These are phyloP conservation scores for Caenorhabditis wallacei DNA, from an alignment of 2,888 invertebrate species.

Conservation along the genomic window DNA sequence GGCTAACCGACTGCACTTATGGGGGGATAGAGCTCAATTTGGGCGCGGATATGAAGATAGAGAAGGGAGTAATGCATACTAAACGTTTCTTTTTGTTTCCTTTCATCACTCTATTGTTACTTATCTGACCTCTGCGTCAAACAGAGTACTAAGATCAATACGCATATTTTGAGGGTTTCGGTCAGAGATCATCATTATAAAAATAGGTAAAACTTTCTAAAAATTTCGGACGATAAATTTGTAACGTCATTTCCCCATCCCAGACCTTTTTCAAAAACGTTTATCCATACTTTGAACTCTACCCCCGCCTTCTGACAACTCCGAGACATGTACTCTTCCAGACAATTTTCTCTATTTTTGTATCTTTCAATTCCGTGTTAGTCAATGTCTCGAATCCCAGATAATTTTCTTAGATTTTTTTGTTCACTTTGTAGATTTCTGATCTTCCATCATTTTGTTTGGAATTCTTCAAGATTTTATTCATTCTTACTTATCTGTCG, in stretches of 20 bases:
- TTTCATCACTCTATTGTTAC: conserved; percentile 33
- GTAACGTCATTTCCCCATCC: too few species aligned
- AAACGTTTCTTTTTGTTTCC: conserved; percentile 26
- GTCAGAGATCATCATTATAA: not conserved
- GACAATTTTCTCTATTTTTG: too few species aligned
- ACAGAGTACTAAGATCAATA: conserved; percentile 17
- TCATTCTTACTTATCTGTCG: conserved; percentile 6
- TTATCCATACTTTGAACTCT: too few species aligned
- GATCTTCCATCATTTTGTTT: conserved; percentile 15
- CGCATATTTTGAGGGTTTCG: not conserved
- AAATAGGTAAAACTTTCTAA: too few species aligned
- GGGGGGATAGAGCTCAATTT: conserved; percentile 21
- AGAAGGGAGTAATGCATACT: conserved; percentile 43
- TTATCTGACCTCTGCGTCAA: conserved; percentile 23
- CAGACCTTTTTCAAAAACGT: too few species aligned
- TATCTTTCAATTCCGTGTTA: not conserved
- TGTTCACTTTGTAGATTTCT: conserved; percentile 24
- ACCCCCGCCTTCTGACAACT: too few species aligned
- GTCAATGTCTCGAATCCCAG: too few species aligned
- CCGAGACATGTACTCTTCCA: too few species aligned
- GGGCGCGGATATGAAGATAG: conserved; percentile 33
- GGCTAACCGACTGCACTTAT: conserved; percentile 27
- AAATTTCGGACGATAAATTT: too few species aligned
- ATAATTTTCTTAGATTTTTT: too few species aligned
- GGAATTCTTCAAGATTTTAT: not conserved